These are phyloP conservation scores for Sarcophaga bullata DNA, from an alignment of 1,140 invertebrate species.

Conservation along the genomic window DNA sequence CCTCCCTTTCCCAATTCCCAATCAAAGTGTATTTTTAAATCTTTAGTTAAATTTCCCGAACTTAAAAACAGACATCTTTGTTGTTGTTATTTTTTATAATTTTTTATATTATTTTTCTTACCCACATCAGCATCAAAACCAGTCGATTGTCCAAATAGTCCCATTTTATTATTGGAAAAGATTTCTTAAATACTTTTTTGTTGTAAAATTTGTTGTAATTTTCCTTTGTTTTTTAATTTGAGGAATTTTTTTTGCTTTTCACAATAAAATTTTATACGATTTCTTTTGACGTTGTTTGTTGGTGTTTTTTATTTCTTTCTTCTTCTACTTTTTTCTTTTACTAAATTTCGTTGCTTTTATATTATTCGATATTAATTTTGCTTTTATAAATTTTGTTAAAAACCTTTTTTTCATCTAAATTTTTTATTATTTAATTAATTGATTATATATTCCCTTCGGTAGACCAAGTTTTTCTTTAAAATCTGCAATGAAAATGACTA, in stretches of 20 bases:
- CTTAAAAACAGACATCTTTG: no score
- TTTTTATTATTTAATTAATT: slow-evolving; percentile 15
- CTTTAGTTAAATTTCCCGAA: neutral
- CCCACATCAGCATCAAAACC: slow-evolving; percentile 80
- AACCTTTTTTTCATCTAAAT: slow-evolving; percentile 33
- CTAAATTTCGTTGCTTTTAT: neutral
- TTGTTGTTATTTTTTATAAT: neutral
- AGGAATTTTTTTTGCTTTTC: slow-evolving; percentile 33
- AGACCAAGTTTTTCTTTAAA: slow-evolving; percentile 9
- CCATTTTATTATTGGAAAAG: slow-evolving; percentile 61
- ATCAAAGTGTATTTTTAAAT: neutral
- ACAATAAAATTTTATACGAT: slow-evolving; percentile 17
- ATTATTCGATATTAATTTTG: neutral
- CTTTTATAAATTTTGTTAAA: slow-evolving; percentile 10
- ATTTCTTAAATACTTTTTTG: neutral
- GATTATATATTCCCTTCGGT: neutral
- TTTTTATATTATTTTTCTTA: slow-evolving; percentile 65
- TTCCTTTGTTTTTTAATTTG: slow-evolving; percentile 1
- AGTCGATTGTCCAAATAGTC: slow-evolving; percentile 74
- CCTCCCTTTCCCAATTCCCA: neutral
- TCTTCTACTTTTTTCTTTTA: neutral
- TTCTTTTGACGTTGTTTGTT: slow-evolving; percentile 4
- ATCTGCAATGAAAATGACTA: slow-evolving; percentile 34
- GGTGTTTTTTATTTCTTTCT: neutral
- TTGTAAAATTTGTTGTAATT: neutral